Base-by-base conservation (phyloP, 2,113 vertebrate genomes). In the Mungos mungo region DNA sequence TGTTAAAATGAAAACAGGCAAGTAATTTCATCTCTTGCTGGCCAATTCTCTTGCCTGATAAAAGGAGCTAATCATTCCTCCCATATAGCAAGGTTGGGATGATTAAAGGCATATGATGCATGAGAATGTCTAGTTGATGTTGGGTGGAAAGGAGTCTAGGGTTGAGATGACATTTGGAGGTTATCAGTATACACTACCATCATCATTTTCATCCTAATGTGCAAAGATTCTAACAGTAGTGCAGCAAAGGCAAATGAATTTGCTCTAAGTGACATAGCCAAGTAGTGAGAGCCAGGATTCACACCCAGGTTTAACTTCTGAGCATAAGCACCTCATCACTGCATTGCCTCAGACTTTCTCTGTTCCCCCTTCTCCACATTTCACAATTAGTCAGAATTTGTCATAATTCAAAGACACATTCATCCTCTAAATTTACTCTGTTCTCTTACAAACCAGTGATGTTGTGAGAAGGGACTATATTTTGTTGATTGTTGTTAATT, bases 331-430 rank as follows among this genome's bases (percentile, higher is more conserved):
- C 29, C 35, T 13, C 16, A 31, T 18, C 16, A 6, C 21, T 31
- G 16, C 5, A 2, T 31, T 87, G 88, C 31, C 68, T 57, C 54
- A 86, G 13, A 19, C 25, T 83, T 25, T 60, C 50, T 31, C 21
- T 33, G 65, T 50, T 95, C 13, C 27, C 15, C 18, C 31, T 68
- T 95, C 60, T 79, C 60, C 14, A 47, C 29, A 13, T 81, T 91
- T 84, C 60, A 82, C 18, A 57, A 23, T 79, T 87, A 81, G 68
- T 93, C 92, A 96, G 92, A 90, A 82, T 90, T 66, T 41, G 69
- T 96, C 88, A 38, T 23, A 27, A 50, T 80, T 63, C 63, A 45
- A 69, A 83, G 77, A 25, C 8, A 3, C 12, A 27, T 15, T 84
- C 50, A 65, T 95, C 5, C 45, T 72, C 25, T 68, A 10, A 21